These are phyloP conservation scores for Aphodius granarius DNA, from an alignment of 2,888 invertebrate species.

Conservation along the genomic window DNA sequence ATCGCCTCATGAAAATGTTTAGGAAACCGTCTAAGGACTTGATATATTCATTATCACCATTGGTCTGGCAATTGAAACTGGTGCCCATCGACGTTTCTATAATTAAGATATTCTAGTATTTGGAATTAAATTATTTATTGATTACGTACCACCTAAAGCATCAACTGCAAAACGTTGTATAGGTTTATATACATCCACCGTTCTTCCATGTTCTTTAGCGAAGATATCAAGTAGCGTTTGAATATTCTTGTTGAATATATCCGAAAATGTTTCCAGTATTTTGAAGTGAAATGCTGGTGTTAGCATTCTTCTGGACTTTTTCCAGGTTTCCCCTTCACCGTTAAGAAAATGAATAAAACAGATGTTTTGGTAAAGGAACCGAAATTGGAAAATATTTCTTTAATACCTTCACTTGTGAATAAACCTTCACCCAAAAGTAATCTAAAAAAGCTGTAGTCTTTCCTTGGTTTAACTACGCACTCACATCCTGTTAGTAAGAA, in stretches of 20 bases:
- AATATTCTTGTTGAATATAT: slow-evolving; percentile 52
- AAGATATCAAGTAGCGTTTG: slow-evolving; percentile 48
- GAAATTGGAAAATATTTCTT: no score
- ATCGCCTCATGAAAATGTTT: slow-evolving; percentile 29
- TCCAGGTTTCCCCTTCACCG: slow-evolving; percentile 51
- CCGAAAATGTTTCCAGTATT: slow-evolving; percentile 52
- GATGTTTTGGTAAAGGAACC: no score
- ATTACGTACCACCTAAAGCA: slow-evolving; percentile 49
- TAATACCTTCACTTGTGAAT: slow-evolving; percentile 37
- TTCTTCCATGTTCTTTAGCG: slow-evolving; percentile 24
- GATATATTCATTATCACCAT: slow-evolving; percentile 15
- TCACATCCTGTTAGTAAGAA: slow-evolving; percentile 32
- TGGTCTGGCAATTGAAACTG: slow-evolving; percentile 16
- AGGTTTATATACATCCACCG: slow-evolving; percentile 53
- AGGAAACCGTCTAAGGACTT: slow-evolving; percentile 15
- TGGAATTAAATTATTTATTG: background rate
- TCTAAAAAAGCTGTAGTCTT: slow-evolving; percentile 8
- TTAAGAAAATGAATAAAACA: background rate
- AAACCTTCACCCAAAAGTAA: slow-evolving; percentile 32
- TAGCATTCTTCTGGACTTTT: slow-evolving; percentile 52
- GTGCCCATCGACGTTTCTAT: slow-evolving; percentile 26
- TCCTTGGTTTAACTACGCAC: slow-evolving; percentile 32
- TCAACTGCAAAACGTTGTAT: slow-evolving; percentile 53
- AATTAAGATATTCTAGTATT: no score
- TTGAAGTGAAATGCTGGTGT: slow-evolving; percentile 55